Conservation (phyloP, 2,888 invertebrate species). For the Creontiades dilutus region DNA sequence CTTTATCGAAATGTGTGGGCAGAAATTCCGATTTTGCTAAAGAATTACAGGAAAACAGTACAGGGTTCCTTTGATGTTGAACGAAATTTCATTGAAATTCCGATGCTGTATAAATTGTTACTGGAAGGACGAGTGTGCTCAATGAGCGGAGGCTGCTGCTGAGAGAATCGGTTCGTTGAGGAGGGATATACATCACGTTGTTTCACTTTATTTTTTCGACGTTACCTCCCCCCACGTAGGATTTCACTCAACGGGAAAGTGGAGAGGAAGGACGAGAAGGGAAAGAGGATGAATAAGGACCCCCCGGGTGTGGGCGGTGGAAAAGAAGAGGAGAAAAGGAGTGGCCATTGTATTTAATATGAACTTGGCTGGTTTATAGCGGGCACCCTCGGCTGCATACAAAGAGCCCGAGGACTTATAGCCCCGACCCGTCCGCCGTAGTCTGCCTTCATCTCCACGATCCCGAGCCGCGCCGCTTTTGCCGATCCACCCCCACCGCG, state of each 20-base stretch:
- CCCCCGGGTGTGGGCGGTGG: constrained; percentile 12
- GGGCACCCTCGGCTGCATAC: constrained; percentile 68
- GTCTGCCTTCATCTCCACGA: constrained; percentile 24
- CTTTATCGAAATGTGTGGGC: no score
- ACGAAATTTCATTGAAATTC: no score
- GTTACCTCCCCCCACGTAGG: background rate
- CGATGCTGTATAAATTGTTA: no score
- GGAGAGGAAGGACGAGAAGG: constrained; percentile 14
- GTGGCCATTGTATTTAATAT: constrained; percentile 73
- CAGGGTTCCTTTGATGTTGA: no score
- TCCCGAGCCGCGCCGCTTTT: background rate
- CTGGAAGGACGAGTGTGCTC: no score
- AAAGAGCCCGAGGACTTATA: constrained; percentile 71
- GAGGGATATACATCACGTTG: background rate
- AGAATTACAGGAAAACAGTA: no score
- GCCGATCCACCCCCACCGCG: background rate
- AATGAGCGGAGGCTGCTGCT: no score
- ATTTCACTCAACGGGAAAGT: constrained; percentile 53
- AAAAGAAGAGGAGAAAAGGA: constrained; percentile 35
- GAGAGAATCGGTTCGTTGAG: no score
- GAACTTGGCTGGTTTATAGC: constrained; percentile 73
- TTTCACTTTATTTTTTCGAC: constrained; percentile 32
- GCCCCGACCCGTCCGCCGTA: constrained; percentile 21
- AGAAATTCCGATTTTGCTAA: background rate
- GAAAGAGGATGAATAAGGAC: constrained; percentile 57